A percentile compares a stretch with the other conserved stretches of the same genome.
phyloP scores from a whole-genome alignment of 2,888 invertebrate species.

The Drosophila vallismaia region DNA sequence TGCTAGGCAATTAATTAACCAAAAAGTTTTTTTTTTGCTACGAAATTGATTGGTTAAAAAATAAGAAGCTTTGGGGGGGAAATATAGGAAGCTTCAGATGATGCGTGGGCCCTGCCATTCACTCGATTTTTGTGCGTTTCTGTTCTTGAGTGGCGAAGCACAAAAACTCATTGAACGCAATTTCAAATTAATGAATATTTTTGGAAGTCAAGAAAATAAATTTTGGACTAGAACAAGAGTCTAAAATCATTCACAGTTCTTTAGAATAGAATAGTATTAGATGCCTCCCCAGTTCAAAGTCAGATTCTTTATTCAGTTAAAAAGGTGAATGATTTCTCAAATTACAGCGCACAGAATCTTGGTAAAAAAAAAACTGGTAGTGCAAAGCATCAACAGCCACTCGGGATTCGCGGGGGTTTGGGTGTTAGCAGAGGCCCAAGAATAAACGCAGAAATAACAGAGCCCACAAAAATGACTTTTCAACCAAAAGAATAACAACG shows the following conservation, averaged over 20 bases:
- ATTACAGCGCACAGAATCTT: slow-evolving; percentile 25
- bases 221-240: background rate
- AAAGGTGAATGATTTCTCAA: slow-evolving; percentile 37
- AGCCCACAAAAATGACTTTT: slow-evolving; percentile 70
- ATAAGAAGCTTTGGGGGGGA: background rate
- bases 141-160: slow-evolving; percentile 27
- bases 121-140: slow-evolving; percentile 27
- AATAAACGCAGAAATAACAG: slow-evolving; percentile 58
- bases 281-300: background rate
- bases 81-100: slow-evolving; percentile 12
- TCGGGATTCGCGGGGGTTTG: background rate
- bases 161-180: slow-evolving; percentile 43
- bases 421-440: slow-evolving; percentile 19
- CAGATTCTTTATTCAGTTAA: background rate
- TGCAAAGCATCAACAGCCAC: slow-evolving; percentile 66
- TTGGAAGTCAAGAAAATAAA: slow-evolving; percentile 10
- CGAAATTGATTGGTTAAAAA: slow-evolving; percentile 37
- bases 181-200: slow-evolving; percentile 44
- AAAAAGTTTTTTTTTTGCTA: slow-evolving; percentile 53
- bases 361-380: slow-evolving; percentile 28
- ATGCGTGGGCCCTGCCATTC: slow-evolving; percentile 40
- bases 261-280: background rate
- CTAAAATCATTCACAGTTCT: slow-evolving; percentile 15
- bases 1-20: slow-evolving; percentile 70
- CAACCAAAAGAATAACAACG: slow-evolving; percentile 54